Conservation (phyloP, 2,113 vertebrate species). For the Protobothrops flavoviridis region DNA sequence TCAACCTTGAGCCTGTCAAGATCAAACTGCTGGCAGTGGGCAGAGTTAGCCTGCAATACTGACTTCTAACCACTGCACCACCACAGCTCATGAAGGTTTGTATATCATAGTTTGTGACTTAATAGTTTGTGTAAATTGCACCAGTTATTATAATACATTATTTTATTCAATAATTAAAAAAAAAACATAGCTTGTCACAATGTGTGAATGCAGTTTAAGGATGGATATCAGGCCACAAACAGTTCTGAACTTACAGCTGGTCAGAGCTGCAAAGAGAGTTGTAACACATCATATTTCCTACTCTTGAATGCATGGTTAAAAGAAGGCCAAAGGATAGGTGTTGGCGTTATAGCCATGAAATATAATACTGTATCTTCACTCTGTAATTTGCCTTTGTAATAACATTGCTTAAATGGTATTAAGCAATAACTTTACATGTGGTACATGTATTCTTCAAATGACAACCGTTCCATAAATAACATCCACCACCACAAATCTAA, state of each 20-base stretch:
- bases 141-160: background rate
- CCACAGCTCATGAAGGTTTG: background rate
- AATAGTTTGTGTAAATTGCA: background rate
- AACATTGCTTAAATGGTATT: background rate
- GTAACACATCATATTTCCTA: background rate
- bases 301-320: background rate
- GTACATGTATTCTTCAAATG: background rate
- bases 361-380: background rate
- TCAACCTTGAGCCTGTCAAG: background rate
- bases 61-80: background rate
- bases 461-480: background rate
- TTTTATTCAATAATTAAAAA: background rate
- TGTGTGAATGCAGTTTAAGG: background rate
- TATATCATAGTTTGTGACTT: background rate
- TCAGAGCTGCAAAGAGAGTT: background rate
- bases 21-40: background rate
- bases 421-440: background rate
- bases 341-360: background rate
- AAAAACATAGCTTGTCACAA: background rate
- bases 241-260: background rate
- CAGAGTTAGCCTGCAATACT: background rate
- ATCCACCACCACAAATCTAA: background rate
- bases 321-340: background rate
- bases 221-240: background rate
- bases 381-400: background rate